A percentile compares a stretch with the other conserved stretches of the same genome.
These are phyloP conservation scores for Anas bahamensis DNA, from an alignment of 2,797 vertebrate genomes.

Conservation along the genomic window DNA sequence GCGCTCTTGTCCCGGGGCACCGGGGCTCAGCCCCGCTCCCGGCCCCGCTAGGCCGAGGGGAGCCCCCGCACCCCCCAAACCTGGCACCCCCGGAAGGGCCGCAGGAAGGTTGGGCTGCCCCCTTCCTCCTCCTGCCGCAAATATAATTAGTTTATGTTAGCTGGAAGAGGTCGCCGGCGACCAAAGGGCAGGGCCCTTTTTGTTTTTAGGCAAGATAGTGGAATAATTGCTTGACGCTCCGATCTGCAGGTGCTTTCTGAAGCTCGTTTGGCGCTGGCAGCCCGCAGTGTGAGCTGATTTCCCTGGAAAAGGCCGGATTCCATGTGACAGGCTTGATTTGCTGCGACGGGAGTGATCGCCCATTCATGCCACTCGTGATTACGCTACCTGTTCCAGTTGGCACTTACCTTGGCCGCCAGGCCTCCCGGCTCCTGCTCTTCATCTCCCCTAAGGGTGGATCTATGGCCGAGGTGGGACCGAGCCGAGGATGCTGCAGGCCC, in stretches of 20 bases:
- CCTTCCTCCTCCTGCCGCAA: conserved; percentile 71
- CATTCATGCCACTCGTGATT: conserved; percentile 71
- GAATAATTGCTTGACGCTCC: conserved; percentile 87
- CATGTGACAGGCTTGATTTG: conserved; percentile 88
- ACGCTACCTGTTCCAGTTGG: conserved; percentile 74
- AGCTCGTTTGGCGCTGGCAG: conserved; percentile 87
- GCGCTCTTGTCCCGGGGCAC: conserved; percentile 81
- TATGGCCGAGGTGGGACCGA: not conserved
- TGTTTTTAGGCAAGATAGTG: conserved; percentile 93
- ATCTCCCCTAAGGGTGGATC: not conserved
- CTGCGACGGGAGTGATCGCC: conserved; percentile 80
- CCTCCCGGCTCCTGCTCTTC: not conserved
- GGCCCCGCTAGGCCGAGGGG: not conserved
- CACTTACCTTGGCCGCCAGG: conserved; percentile 43
- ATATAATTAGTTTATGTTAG: conserved; percentile 99
- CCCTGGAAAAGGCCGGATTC: conserved; percentile 79
- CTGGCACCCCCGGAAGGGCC: conserved; percentile 80
- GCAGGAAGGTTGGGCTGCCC: not conserved
- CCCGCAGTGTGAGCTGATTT: conserved; percentile 83
- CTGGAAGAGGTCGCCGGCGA: conserved; percentile 93
- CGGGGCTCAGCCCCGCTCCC: conserved; percentile 39
- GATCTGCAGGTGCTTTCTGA: conserved; percentile 91
- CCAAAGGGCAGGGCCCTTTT: conserved; percentile 87
- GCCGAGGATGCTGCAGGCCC: not conserved
- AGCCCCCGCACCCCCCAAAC: conserved; percentile 73